phyloP scores from a whole-genome alignment of 2,797 vertebrate species.

The Gallinago stenura region DNA sequence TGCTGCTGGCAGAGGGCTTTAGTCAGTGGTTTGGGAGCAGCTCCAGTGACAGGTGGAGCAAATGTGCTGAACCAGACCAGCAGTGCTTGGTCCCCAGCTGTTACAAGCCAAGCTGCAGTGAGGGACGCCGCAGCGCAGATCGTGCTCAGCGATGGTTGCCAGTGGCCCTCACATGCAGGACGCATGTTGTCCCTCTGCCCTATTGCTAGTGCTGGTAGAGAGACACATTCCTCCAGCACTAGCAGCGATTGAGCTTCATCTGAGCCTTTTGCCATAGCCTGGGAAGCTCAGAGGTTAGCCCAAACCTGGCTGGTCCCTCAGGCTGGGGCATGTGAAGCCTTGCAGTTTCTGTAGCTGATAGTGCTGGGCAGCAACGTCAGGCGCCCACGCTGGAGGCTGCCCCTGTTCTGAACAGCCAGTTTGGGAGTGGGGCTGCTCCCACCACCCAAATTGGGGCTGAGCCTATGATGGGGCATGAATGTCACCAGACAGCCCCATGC shows the following conservation, averaged over 20 bases:
- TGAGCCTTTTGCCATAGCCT: neutral
- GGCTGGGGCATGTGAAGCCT: neutral
- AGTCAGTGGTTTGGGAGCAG: neutral
- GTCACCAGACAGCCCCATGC: neutral
- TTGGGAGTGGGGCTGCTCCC: neutral
- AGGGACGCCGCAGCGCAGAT: neutral
- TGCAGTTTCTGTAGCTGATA: neutral
- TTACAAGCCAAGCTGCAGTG: neutral
- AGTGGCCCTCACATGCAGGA: accelerated
- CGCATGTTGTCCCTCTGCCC: neutral
- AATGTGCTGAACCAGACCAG: neutral
- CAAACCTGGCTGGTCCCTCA: neutral
- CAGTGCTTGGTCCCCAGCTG: neutral
- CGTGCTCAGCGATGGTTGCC: neutral
- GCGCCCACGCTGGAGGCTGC: accelerated
- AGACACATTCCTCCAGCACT: neutral
- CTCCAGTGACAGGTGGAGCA: neutral
- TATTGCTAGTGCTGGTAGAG: neutral
- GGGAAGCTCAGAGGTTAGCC: neutral
- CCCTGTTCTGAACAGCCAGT: neutral
- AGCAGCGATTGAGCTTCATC: neutral
- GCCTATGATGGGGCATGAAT: neutral
- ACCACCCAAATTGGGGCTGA: neutral
- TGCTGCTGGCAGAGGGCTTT: neutral
- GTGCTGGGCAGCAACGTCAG: neutral